A percentile compares a stretch with the other conserved stretches of the same genome.
Evolutionary conservation across 2,113 vertebrate species (phyloP).

Genomic region (Paralichthys olivaceus): DNA sequence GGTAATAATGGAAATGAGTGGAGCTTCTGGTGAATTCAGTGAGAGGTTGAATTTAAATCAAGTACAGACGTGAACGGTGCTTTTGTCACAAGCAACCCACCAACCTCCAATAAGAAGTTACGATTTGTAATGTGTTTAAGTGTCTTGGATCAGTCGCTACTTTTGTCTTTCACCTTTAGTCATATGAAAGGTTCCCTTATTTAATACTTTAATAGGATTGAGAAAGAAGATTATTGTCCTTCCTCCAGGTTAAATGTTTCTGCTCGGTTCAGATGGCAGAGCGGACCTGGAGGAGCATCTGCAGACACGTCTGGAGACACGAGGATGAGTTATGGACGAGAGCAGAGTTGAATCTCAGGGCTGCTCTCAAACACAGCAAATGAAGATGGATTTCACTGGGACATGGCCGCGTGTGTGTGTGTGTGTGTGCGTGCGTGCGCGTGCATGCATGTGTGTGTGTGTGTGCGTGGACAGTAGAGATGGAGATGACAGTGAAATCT

Average conservation of each 20-base stretch:
- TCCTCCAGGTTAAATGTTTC: not conserved
- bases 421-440: slow-evolving; percentile 34
- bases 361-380: slow-evolving; percentile 60
- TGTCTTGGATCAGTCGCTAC: no score
- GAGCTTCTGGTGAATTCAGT: no score
- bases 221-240: not conserved
- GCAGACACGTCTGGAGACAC: slow-evolving; percentile 45
- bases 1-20: no score
- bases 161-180: not conserved
- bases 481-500: slow-evolving; percentile 44
- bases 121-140: no score
- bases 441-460: slow-evolving; percentile 31
- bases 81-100: no score
- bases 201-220: slow-evolving; percentile 8
- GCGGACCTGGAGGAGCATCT: slow-evolving; percentile 34
- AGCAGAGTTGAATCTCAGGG: slow-evolving; percentile 49
- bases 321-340: slow-evolving; percentile 59
- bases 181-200: not conserved
- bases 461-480: slow-evolving; percentile 22
- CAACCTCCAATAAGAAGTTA: no score
- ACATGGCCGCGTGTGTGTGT: slow-evolving; percentile 26
- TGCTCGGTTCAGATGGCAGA: no score
- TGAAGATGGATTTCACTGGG: slow-evolving; percentile 69
- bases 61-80: no score
- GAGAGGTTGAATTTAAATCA: no score